Evolutionary conservation across 2,113 vertebrate genomes (phyloP), one percentile per base, ranked within the genome.

Genomic region (Formicarius rufipectus): DNA sequence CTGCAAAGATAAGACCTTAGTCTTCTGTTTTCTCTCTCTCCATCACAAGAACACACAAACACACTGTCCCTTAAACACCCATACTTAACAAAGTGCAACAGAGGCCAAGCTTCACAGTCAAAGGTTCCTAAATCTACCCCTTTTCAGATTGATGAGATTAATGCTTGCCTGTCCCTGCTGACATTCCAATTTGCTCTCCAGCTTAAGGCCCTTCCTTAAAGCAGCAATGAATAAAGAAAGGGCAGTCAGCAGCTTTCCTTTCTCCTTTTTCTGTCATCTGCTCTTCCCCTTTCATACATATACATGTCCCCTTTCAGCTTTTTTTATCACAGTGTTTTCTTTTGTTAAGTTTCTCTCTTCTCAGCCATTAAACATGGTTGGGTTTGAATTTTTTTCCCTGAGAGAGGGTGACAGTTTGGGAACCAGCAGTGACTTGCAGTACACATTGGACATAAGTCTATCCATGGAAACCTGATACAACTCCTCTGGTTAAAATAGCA

Each of bases 401-500:
- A 35, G 35, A 63, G 23, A 79, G 24, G 9, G 20, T 42, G 44
- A 74, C 79, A 59, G 25, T 91, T 89, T 75, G 87, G 83, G 60
- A 72, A 44, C 52, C 25, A 71, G 59, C 71, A 62, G 77, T 39
- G 47, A 71, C 68, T 93, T 90, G 45, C 55, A 84, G 55, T 25
- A 81, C 79, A 91, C 47, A 63, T 50, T 14, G 37, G 53, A 67
- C 63, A 56, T 2, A 25, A 84, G 35, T 68, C 85, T 75, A 30
- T 30, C 44, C 79, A 20, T 4, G 33, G 85, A 81, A 96, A 92
- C 37, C 31, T 55, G 64, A 90, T 94, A 19, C 2, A 45, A 50
- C 92, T 79, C 62, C 83, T 89, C 86, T 64, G 73, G 88, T 93
- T 96, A 96, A 96, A 96, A 94, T 62, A 95, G 92, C 90, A 94